These are phyloP conservation scores for Drosophila borealis DNA, from an alignment of 2,888 invertebrate genomes.

Conservation along the genomic window DNA sequence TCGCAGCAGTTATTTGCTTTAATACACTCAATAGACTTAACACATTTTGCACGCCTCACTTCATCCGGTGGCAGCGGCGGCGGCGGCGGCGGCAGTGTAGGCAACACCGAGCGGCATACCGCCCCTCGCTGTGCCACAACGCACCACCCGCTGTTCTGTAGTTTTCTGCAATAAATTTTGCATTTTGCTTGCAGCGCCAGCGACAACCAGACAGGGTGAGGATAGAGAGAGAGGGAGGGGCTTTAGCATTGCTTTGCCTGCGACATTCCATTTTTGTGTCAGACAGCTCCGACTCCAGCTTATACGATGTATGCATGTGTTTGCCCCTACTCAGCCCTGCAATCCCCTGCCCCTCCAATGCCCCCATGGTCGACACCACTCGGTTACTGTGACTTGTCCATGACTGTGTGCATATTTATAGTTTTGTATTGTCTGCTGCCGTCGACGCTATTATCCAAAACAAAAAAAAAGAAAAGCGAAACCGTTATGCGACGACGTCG, in stretches of 20 bases:
- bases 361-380: too few species aligned
- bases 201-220: slow-evolving; percentile 36
- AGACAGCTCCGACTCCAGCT: slow-evolving; percentile 45
- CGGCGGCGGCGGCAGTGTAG: slow-evolving; percentile 10
- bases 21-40: slow-evolving; percentile 79
- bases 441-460: slow-evolving; percentile 23
- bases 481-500: slow-evolving; percentile 13
- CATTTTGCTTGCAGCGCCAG: slow-evolving; percentile 71
- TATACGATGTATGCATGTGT: background rate
- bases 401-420: slow-evolving; percentile 65
- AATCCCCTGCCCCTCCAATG: too few species aligned
- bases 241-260: slow-evolving; percentile 39
- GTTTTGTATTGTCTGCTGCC: slow-evolving; percentile 61
- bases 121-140: slow-evolving; percentile 1
- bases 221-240: background rate
- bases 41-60: slow-evolving; percentile 75
- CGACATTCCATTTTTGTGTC: slow-evolving; percentile 59
- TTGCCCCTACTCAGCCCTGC: background rate
- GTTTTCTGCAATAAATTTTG: slow-evolving; percentile 78
- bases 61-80: slow-evolving; percentile 39
- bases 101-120: slow-evolving; percentile 4
- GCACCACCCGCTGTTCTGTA: slow-evolving; percentile 59
- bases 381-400: slow-evolving; percentile 21
- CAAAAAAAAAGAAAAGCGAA: slow-evolving; percentile 9
- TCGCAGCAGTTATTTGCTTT: slow-evolving; percentile 79